phyloP scores from a whole-genome alignment of 2,797 vertebrate genomes.

The Sciaenops ocellatus region DNA sequence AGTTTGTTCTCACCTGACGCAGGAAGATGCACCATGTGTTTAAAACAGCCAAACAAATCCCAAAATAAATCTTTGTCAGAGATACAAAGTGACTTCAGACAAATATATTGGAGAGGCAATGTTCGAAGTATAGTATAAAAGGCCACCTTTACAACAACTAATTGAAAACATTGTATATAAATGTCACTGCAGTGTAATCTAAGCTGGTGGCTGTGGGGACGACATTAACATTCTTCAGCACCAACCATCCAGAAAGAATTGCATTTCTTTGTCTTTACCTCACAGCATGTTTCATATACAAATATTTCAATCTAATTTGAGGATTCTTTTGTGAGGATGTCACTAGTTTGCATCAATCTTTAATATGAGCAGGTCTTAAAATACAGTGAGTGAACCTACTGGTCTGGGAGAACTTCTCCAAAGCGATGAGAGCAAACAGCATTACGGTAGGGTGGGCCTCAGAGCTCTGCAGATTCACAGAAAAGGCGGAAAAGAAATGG shows the following conservation, averaged over 20 bases:
- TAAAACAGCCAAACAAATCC: neutral
- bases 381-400: slow-evolving; percentile 86
- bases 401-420: slow-evolving; percentile 99
- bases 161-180: neutral
- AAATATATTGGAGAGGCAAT: neutral
- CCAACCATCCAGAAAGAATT: no score
- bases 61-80: neutral
- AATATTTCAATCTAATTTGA: neutral
- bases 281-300: neutral
- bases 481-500: neutral
- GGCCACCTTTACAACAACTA: neutral
- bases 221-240: no score
- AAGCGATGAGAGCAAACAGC: slow-evolving; percentile 98
- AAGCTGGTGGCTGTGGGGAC: neutral
- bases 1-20: slow-evolving; percentile 97
- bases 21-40: slow-evolving; percentile 5
- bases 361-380: neutral
- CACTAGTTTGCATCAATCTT: neutral
- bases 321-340: neutral
- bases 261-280: neutral
- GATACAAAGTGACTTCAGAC: neutral
- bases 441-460: slow-evolving; percentile 98
- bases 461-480: slow-evolving; percentile 87
- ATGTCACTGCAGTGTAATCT: neutral
- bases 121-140: neutral